Conservation (phyloP, 2,797 vertebrate species). For the Siniperca scherzeri region DNA sequence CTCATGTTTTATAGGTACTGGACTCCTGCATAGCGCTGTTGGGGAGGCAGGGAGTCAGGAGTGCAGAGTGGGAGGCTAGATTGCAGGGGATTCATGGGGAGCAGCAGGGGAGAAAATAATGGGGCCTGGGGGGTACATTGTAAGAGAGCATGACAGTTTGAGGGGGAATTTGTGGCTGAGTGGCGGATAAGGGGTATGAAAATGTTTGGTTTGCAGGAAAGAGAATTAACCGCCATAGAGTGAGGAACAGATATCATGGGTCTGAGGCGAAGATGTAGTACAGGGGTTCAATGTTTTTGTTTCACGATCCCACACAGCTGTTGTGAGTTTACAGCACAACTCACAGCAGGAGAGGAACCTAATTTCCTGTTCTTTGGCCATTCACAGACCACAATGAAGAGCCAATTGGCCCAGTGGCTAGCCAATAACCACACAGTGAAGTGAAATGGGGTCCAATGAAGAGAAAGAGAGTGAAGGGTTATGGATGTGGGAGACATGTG, state of each 20-base stretch:
- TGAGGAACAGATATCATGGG: conserved; percentile 22
- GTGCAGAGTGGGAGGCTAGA: conserved; percentile 33
- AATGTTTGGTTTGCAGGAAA: conserved; percentile 45
- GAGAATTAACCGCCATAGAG: neutral
- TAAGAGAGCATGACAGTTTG: conserved; percentile 8
- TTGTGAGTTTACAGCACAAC: conserved; percentile 69
- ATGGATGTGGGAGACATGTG: conserved; percentile 4
- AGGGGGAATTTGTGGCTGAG: conserved; percentile 32
- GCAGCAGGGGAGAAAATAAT: conserved; percentile 43
- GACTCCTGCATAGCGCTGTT: conserved; percentile 35
- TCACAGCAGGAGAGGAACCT: conserved; percentile 66
- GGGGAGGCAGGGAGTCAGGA: conserved; percentile 18
- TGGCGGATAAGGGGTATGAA: conserved; percentile 27
- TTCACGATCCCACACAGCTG: conserved; percentile 71
- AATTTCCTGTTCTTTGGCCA: conserved; percentile 67
- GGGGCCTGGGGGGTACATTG: conserved; percentile 10
- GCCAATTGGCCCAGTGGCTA: conserved; percentile 42
- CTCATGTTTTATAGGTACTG: conserved; percentile 45
- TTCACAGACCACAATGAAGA: conserved; percentile 38
- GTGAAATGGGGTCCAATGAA: conserved; percentile 23
- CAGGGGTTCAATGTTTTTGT: conserved; percentile 49
- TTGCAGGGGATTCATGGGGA: neutral
- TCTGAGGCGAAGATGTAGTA: conserved; percentile 24
- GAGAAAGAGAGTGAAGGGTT: neutral
- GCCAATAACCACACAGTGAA: conserved; percentile 42